Base-by-base conservation (phyloP, 2,113 vertebrate species). In the Nyctibius bracteatus region DNA sequence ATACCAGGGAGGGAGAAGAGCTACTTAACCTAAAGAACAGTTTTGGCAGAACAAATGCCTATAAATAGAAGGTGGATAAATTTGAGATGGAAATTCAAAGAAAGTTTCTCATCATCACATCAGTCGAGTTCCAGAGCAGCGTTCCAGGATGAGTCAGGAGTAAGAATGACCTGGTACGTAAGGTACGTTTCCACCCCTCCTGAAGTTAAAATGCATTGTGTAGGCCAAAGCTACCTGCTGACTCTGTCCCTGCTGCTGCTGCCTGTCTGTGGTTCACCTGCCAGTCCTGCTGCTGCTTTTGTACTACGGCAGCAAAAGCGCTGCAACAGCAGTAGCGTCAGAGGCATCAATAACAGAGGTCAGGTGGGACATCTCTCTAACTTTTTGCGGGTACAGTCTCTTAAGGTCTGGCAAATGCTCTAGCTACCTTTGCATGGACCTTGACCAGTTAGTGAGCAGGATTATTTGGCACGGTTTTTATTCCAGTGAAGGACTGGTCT, bases 121-220 rank as follows among this genome's bases (percentile, higher is more conserved):
- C 80, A 59, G 46, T 12, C 0, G 2, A 81, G 37, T 88, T 80
- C 72, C 68, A 86, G 67, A 93, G 52, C 37, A 67, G 23, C 68
- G 30, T 74, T 91, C 59, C 72, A 37, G 28, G 37, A 14, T 94
- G 54, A 81, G 83, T 49, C 8, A 39, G 49, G 63, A 39, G 23
- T 31, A 39, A 62, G 66, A 57, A 65, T 0, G 0, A 46, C 31
- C 41, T 88, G 37, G 24, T 73, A 18, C 0, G 0, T 57, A 20
- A 77, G 67, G 37, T 72, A 18, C 2, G 1, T 61, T 91, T 75
- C 49, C 66, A 33, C 20, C 9, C 25, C 28, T 70, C 30, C 35
- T 81, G 19, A 77, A 74, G 35, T 62, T 25, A 61, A 73, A 51
- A 46, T 28, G 25, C 39, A 5, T 77, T 0, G 0, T 0, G 0